phyloP scores from a whole-genome alignment of 2,797 vertebrate species.

The Cyprinodon diabolis region DNA sequence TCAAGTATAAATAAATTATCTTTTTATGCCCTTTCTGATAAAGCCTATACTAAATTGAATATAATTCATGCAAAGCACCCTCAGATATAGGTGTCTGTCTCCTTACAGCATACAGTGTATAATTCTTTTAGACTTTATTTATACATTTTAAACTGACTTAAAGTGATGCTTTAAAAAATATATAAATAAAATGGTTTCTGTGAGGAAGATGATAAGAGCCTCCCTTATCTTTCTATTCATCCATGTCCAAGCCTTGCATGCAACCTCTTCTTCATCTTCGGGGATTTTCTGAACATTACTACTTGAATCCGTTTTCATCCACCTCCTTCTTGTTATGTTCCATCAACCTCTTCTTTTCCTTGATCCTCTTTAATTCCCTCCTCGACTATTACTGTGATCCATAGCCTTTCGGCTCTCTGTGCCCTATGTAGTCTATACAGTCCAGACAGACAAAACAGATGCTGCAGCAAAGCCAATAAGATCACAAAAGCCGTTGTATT shows the following conservation, averaged over 20 bases:
- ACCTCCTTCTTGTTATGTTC: constrained; percentile 22
- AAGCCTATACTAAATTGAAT: neutral
- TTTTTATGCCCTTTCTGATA: neutral
- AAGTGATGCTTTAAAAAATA: constrained; percentile 14
- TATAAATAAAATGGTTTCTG: constrained; percentile 18
- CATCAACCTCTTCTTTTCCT: constrained; percentile 12
- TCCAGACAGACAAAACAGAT: constrained; percentile 41
- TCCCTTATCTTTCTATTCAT: constrained; percentile 36
- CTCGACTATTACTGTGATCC: constrained; percentile 31
- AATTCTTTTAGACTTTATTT: constrained; percentile 21
- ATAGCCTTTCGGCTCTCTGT: constrained; percentile 21
- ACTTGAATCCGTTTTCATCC: constrained; percentile 33
- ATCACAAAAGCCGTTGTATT: constrained; percentile 45
- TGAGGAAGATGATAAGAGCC: constrained; percentile 7
- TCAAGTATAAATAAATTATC: constrained; percentile 1
- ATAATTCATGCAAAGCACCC: constrained; percentile 7
- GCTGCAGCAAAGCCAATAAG: constrained; percentile 39
- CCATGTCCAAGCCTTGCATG: constrained; percentile 10
- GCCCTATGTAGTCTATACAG: constrained; percentile 21
- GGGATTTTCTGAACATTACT: constrained; percentile 17
- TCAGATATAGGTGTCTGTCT: constrained; percentile 15
- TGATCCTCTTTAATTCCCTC: constrained; percentile 35
- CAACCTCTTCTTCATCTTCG: constrained; percentile 24
- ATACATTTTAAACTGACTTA: constrained; percentile 16
- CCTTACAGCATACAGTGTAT: constrained; percentile 11